phyloP scores from a whole-genome alignment of 2,797 vertebrate species.

The Acanthopagrus latus region DNA sequence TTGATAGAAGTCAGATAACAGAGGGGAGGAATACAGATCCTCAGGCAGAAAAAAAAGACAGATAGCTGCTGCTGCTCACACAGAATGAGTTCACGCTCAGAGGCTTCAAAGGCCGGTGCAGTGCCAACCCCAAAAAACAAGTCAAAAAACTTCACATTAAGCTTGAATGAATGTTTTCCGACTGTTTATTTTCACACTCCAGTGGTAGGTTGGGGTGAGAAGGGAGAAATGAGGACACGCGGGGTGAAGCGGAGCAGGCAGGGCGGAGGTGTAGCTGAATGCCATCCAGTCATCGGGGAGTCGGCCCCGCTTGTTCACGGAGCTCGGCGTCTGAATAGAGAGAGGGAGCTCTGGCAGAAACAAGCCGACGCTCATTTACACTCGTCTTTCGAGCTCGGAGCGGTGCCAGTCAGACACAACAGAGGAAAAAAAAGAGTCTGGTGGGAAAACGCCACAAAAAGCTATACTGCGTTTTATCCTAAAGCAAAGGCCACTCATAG shows the following conservation, averaged over 20 bases:
- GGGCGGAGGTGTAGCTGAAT: slow-evolving; percentile 67
- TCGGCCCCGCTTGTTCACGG: slow-evolving; percentile 53
- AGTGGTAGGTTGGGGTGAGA: not conserved
- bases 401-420: not conserved
- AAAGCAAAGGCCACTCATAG: not conserved
- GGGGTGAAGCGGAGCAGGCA: slow-evolving; percentile 34
- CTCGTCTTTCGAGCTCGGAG: slow-evolving; percentile 10
- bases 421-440: slow-evolving; percentile 11
- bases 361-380: slow-evolving; percentile 42
- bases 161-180: not conserved
- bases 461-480: not conserved
- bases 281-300: slow-evolving; percentile 65
- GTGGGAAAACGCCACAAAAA: not conserved
- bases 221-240: slow-evolving; percentile 23
- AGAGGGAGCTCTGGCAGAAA: slow-evolving; percentile 50
- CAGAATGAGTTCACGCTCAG: slow-evolving; percentile 13
- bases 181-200: not conserved
- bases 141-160: not conserved
- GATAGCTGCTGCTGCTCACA: slow-evolving; percentile 8
- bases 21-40: slow-evolving; percentile 6
- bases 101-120: not conserved
- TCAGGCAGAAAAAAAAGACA: slow-evolving; percentile 14
- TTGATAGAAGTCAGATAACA: slow-evolving; percentile 37
- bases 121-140: slow-evolving; percentile 2
- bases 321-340: slow-evolving; percentile 54